Evolutionary conservation across 2,113 vertebrate species (phyloP).

Genomic region (Symphodus melops): DNA sequence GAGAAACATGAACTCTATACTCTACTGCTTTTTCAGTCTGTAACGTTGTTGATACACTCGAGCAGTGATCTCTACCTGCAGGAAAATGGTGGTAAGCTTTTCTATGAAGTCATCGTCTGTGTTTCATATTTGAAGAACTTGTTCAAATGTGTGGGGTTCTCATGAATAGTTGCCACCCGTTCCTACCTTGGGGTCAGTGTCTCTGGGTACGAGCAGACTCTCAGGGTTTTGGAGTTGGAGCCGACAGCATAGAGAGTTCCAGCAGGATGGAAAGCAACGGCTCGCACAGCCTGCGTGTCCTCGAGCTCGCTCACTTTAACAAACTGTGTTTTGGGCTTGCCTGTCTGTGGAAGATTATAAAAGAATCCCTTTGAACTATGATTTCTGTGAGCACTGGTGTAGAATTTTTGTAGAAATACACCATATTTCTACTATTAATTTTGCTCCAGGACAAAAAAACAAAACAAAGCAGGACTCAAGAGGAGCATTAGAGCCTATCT

Average conservation of each 20-base stretch:
- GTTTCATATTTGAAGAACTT: no score
- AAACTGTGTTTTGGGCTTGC: constrained; percentile 90
- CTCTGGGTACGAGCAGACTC: constrained; percentile 95
- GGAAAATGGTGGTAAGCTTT: no score
- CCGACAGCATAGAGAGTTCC: constrained; percentile 95
- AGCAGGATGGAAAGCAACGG: constrained; percentile 97
- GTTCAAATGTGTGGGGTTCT: no score
- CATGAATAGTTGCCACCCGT: not conserved
- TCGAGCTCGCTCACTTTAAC: constrained; percentile 91
- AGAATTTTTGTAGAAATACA: not conserved
- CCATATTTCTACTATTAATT: no score
- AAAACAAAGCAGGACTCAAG: not conserved
- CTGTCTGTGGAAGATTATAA: constrained; percentile 74
- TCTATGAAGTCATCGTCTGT: no score
- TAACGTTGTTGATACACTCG: no score
- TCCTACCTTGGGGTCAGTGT: constrained; percentile 86
- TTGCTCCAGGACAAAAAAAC: no score
- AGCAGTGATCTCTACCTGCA: no score
- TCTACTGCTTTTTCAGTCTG: no score
- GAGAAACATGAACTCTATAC: not conserved
- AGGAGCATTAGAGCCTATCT: not conserved
- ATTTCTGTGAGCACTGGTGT: not conserved
- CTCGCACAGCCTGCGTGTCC: constrained; percentile 96
- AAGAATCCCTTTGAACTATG: not conserved
- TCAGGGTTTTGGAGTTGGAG: constrained; percentile 97